Conservation (phyloP, 2,888 invertebrate species). For the Cantharis rustica region DNA sequence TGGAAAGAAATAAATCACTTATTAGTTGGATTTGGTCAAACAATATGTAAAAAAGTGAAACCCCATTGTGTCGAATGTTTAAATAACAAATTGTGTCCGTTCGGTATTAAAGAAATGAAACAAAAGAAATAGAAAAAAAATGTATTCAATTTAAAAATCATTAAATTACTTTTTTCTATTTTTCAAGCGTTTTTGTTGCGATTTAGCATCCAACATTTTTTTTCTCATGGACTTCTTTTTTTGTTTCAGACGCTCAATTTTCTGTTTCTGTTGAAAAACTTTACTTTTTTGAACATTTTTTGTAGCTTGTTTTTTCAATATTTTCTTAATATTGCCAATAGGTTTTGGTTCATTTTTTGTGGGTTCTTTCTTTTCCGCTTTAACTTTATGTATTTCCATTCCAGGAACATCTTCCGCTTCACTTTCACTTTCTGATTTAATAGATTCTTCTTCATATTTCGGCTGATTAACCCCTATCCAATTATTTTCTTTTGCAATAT, state of each 20-base stretch:
- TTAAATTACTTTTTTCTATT: constrained; percentile 20
- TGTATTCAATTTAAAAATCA: background rate
- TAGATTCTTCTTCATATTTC: constrained; percentile 44
- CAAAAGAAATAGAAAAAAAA: constrained; percentile 20
- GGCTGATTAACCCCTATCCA: constrained; percentile 75
- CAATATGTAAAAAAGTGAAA: constrained; percentile 79
- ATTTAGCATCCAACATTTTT: constrained; percentile 53
- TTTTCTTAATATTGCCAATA: constrained; percentile 72
- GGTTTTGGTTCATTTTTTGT: constrained; percentile 51
- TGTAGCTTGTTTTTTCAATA: constrained; percentile 72
- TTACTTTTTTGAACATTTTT: constrained; percentile 78
- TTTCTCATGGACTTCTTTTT: constrained; percentile 66
- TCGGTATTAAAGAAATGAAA: constrained; percentile 51
- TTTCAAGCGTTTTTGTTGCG: constrained; percentile 51
- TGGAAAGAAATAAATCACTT: constrained; percentile 91
- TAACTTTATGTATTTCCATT: constrained; percentile 54
- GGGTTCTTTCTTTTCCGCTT: constrained; percentile 46
- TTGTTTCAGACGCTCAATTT: constrained; percentile 70
- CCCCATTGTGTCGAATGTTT: constrained; percentile 86
- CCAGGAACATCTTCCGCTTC: constrained; percentile 55
- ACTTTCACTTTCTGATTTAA: constrained; percentile 41
- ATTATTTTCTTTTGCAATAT: constrained; percentile 70
- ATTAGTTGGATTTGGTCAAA: constrained; percentile 97
- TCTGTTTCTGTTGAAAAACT: constrained; percentile 75
- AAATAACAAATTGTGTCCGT: constrained; percentile 83